Conservation (phyloP, 2,113 vertebrate genomes). For the Tringa solitaria region DNA sequence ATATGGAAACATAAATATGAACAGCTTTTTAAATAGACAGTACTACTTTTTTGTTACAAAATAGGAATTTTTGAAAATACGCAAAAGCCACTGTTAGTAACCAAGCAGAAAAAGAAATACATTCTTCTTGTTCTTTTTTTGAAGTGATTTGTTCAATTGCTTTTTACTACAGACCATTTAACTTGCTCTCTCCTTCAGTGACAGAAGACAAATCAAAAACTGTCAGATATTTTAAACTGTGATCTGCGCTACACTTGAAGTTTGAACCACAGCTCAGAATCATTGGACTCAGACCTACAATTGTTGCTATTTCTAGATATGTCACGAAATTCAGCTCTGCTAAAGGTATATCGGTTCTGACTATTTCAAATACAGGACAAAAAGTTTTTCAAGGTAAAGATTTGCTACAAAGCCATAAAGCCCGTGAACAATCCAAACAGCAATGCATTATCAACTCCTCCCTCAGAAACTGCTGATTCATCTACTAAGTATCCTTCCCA, state of each 20-base stretch:
- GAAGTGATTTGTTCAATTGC: neutral
- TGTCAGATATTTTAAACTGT: conserved; percentile 27
- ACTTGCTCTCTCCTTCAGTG: conserved; percentile 11
- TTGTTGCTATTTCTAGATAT: conserved; percentile 16
- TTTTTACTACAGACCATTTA: conserved; percentile 46
- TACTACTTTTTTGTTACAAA: neutral
- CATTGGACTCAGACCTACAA: neutral
- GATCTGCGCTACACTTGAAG: conserved; percentile 21
- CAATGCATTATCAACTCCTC: neutral
- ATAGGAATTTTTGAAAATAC: neutral
- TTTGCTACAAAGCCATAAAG: neutral
- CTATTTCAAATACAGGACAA: neutral
- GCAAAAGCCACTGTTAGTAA: neutral
- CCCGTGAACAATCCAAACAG: neutral
- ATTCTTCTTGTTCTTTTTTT: neutral
- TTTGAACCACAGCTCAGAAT: conserved; percentile 20
- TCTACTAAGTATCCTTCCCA: neutral
- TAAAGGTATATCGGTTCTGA: neutral
- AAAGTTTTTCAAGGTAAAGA: neutral
- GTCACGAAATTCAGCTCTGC: conserved; percentile 3
- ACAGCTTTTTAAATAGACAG: neutral
- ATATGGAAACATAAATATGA: neutral
- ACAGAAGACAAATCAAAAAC: conserved; percentile 34
- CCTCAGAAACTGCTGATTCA: neutral
- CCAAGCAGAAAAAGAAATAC: neutral